Evolutionary conservation across 2,797 vertebrate genomes (phyloP).

Genomic region (Synanceia verrucosa): DNA sequence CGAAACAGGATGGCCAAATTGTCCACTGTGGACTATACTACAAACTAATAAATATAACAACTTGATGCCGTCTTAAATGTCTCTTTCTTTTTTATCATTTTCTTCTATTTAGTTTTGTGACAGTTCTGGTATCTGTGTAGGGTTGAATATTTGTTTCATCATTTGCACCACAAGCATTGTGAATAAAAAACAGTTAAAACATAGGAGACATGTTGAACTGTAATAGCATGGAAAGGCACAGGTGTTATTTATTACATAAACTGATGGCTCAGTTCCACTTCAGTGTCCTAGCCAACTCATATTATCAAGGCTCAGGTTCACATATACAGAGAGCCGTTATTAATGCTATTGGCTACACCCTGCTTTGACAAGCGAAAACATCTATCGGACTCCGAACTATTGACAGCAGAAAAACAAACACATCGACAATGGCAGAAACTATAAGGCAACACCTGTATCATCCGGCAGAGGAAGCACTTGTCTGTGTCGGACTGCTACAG

Average conservation of each 20-base stretch:
- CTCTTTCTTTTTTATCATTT: neutral
- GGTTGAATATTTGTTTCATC: neutral
- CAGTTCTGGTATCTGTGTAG: neutral
- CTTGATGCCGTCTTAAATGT: neutral
- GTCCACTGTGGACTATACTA: too few species aligned
- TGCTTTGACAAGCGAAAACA: neutral
- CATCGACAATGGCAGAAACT: neutral
- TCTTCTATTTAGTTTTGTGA: neutral
- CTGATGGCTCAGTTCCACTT: neutral
- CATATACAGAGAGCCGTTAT: slow-evolving; percentile 9
- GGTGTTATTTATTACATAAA: neutral
- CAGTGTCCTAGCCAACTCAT: neutral
- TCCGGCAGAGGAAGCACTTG: neutral
- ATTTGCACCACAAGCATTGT: neutral
- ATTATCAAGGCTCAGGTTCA: neutral
- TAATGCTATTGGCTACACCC: neutral
- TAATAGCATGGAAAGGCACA: neutral
- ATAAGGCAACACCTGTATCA: neutral
- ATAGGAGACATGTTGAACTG: neutral
- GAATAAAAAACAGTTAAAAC: neutral
- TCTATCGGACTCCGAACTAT: neutral
- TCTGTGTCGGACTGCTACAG: neutral
- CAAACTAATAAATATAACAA: neutral
- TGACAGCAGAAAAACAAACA: neutral
- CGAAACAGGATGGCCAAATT: too few species aligned